Percentiles rank a stretch among this genome's conserved stretches.
phyloP scores from a whole-genome alignment of 2,797 vertebrate genomes.

The Anabas testudineus region DNA sequence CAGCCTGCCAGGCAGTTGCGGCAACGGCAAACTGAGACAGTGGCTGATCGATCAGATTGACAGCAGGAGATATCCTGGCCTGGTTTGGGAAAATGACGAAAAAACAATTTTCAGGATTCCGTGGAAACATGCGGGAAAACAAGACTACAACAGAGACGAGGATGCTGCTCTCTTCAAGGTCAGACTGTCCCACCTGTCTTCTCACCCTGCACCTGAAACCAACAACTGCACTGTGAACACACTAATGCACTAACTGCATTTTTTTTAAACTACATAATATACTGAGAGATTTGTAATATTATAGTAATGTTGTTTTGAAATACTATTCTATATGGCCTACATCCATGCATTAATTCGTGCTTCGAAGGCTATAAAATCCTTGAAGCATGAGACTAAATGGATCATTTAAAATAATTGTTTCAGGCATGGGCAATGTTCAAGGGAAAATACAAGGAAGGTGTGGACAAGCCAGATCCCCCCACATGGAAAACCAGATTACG shows the following conservation, averaged over 20 bases:
- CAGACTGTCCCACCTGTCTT: slow-evolving; percentile 21
- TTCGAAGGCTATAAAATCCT: too few species aligned
- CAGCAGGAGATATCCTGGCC: slow-evolving; percentile 91
- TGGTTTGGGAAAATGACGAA: slow-evolving; percentile 97
- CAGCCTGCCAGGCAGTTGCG: slow-evolving; percentile 91
- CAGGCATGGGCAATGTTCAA: slow-evolving; percentile 99
- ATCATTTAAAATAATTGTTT: slow-evolving; percentile 43
- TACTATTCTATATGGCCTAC: not conserved
- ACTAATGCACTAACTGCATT: not conserved
- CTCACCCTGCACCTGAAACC: slow-evolving; percentile 1
- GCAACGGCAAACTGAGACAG: slow-evolving; percentile 97
- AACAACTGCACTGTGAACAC: not conserved
- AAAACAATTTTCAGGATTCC: slow-evolving; percentile 97
- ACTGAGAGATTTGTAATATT: too few species aligned
- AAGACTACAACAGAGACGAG: slow-evolving; percentile 98
- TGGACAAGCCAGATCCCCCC: slow-evolving; percentile 98
- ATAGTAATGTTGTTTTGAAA: not conserved
- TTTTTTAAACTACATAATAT: too few species aligned
- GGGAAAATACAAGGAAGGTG: slow-evolving; percentile 96
- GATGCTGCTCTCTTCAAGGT: slow-evolving; percentile 99
- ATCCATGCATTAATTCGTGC: too few species aligned
- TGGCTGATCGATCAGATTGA: slow-evolving; percentile 99
- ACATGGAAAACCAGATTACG: slow-evolving; percentile 98
- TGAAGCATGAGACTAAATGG: slow-evolving; percentile 31
- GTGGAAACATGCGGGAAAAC: slow-evolving; percentile 98